These are phyloP conservation scores for Pachypanchax playfairii DNA, from an alignment of 2,113 vertebrate genomes.

Conservation along the genomic window DNA sequence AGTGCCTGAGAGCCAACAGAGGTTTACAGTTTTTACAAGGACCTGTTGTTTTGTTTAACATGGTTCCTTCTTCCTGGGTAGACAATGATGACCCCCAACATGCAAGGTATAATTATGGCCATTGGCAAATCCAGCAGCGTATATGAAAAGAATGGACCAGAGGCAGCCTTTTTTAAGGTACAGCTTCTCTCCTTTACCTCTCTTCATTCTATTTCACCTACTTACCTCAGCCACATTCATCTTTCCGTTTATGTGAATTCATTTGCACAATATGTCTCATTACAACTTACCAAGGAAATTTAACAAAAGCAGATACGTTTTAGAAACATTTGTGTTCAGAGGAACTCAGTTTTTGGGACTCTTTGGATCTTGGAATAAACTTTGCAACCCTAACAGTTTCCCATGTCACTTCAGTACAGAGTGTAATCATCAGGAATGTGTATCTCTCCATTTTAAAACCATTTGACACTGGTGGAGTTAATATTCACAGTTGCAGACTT, in stretches of 20 bases:
- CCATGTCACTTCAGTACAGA: too few relatives aligned
- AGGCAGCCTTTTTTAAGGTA: conserved; percentile 99
- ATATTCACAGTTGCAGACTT: too few relatives aligned
- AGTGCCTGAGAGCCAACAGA: conserved; percentile 27
- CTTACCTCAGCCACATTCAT: background rate
- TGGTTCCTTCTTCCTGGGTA: conserved; percentile 85
- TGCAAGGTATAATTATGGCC: conserved; percentile 99
- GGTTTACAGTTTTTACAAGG: conserved; percentile 31
- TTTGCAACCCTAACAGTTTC: too few relatives aligned
- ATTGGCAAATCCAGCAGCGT: conserved; percentile 97
- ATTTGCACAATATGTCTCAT: background rate
- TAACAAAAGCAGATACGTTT: too few relatives aligned
- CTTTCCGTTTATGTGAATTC: conserved; percentile 1
- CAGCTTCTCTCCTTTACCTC: conserved; percentile 58
- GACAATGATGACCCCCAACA: conserved; percentile 99
- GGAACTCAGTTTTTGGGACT: too few relatives aligned
- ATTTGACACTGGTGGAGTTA: too few relatives aligned
- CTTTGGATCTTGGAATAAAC: too few relatives aligned
- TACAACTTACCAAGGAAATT: background rate
- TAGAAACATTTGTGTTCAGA: too few relatives aligned
- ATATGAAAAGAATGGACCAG: conserved; percentile 97
- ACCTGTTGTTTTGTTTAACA: conserved; percentile 66
- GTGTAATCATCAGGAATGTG: too few relatives aligned
- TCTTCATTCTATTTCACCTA: conserved; percentile 22
- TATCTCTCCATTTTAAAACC: too few relatives aligned